Percentiles rank a stretch among this genome's conserved stretches.
These are phyloP conservation scores for Sciurus carolinensis DNA, from an alignment of 2,797 vertebrate species.

Conservation along the genomic window DNA sequence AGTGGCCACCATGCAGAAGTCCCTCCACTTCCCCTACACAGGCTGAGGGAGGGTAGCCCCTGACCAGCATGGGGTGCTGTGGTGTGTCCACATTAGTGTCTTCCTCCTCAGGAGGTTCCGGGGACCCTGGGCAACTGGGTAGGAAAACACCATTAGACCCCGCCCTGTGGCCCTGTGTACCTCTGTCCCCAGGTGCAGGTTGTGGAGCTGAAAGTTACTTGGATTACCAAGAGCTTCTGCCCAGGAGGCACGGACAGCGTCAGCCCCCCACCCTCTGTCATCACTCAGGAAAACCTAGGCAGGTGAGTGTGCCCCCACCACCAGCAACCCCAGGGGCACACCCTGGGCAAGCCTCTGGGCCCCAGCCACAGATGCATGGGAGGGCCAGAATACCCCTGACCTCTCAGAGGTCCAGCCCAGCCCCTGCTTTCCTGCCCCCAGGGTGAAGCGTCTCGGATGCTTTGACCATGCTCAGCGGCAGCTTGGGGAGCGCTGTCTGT, in stretches of 20 bases:
- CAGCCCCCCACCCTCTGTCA: constrained; percentile 96
- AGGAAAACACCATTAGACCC: not conserved
- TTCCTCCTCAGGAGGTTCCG: not conserved
- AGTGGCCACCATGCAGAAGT: not conserved
- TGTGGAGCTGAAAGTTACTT: constrained; percentile 97
- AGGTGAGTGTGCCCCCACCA: constrained; percentile 89
- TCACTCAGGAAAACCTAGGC: constrained; percentile 96
- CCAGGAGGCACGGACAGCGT: constrained; percentile 97
- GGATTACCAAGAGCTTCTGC: constrained; percentile 99
- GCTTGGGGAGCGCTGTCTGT: constrained; percentile 97
- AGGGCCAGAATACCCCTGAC: not conserved
- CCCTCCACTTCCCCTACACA: not conserved
- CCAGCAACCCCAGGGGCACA: not conserved
- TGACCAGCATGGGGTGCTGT: not conserved
- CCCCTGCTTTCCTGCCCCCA: constrained; percentile 78
- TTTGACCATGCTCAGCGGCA: constrained; percentile 99
- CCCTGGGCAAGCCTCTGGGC: not conserved
- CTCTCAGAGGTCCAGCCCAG: not conserved
- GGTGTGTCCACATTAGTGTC: not conserved
- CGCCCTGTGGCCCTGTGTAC: not conserved
- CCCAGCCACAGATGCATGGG: fast-evolving
- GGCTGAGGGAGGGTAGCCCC: not conserved
- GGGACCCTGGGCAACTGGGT: not conserved
- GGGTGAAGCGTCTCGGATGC: constrained; percentile 96
- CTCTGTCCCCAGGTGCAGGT: constrained; percentile 94